Conservation (phyloP, 1,140 invertebrate genomes). For the Cyrtorhinus lividipennis region DNA sequence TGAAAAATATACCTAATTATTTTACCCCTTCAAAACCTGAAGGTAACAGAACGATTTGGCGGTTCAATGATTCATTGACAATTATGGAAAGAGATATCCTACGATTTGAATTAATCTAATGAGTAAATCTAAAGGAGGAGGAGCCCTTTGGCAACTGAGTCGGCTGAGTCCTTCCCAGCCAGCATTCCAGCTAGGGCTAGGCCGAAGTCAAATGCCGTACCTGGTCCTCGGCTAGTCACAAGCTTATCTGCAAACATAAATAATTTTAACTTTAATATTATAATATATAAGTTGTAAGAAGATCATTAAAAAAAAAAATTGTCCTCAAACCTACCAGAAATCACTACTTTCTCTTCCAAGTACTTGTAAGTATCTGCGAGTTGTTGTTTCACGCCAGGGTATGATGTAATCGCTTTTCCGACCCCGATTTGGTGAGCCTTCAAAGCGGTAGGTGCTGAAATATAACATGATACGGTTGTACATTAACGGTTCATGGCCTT, state of each 20-base stretch:
- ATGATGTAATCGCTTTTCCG: constrained; percentile 74
- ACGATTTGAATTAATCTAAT: too few species aligned
- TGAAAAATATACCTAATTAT: too few species aligned
- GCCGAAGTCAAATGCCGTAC: constrained; percentile 85
- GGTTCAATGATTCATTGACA: too few species aligned
- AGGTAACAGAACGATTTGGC: too few species aligned
- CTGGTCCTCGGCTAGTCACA: constrained; percentile 87
- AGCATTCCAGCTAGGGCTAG: constrained; percentile 69
- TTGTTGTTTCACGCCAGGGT: constrained; percentile 69
- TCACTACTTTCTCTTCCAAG: constrained; percentile 57
- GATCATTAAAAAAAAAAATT: too few species aligned
- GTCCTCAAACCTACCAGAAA: constrained; percentile 47
- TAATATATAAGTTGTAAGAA: too few species aligned
- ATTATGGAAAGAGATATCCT: too few species aligned
- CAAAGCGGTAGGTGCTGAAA: constrained; percentile 65
- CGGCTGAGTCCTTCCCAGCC: constrained; percentile 41
- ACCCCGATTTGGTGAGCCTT: constrained; percentile 63
- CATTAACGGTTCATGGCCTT: too few species aligned
- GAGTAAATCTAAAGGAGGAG: constrained; percentile 29
- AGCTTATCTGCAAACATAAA: constrained; percentile 51
- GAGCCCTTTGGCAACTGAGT: constrained; percentile 57
- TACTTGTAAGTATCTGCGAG: constrained; percentile 46
- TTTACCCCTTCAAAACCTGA: too few species aligned
- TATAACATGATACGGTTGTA: too few species aligned
- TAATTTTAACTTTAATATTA: too few species aligned